Evolutionary conservation across 2,888 invertebrate species (phyloP).

Genomic region (Brachycybe producta): DNA sequence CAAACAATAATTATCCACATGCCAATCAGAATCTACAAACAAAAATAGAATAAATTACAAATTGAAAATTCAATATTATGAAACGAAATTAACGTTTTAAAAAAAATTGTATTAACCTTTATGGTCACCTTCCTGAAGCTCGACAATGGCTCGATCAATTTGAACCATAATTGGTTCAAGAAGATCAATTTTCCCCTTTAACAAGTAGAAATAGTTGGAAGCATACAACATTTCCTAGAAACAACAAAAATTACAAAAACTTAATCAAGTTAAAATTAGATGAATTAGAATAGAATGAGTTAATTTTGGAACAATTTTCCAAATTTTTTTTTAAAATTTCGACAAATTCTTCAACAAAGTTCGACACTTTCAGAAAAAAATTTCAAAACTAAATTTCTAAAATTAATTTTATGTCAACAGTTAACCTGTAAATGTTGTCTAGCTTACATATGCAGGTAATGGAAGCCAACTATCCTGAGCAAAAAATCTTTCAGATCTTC

Average conservation of each 20-base stretch:
- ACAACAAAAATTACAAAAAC: conserved; percentile 1
- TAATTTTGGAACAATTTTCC: too few relatives aligned
- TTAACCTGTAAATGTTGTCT: too few relatives aligned
- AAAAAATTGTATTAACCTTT: conserved; percentile 7
- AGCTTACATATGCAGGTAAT: too few relatives aligned
- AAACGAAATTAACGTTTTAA: too few relatives aligned
- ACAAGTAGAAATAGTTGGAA: conserved; percentile 69
- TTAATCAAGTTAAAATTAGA: background rate
- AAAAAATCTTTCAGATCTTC: too few relatives aligned
- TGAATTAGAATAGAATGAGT: too few relatives aligned
- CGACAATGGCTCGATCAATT: conserved; percentile 11
- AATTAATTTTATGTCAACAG: too few relatives aligned
- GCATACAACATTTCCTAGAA: conserved; percentile 67
- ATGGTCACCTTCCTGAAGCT: conserved; percentile 13
- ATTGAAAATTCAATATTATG: background rate
- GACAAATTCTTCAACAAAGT: too few relatives aligned
- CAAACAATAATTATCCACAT: conserved; percentile 59
- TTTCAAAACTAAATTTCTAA: too few relatives aligned
- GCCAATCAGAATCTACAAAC: conserved; percentile 28
- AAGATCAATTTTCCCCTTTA: conserved; percentile 11
- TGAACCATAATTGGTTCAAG: conserved; percentile 9
- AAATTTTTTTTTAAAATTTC: too few relatives aligned
- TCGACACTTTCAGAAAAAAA: too few relatives aligned
- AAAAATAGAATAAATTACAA: background rate
- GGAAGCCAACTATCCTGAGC: too few relatives aligned